phyloP scores from a whole-genome alignment of 2,113 vertebrate species.

The Tenrec ecaudatus region DNA sequence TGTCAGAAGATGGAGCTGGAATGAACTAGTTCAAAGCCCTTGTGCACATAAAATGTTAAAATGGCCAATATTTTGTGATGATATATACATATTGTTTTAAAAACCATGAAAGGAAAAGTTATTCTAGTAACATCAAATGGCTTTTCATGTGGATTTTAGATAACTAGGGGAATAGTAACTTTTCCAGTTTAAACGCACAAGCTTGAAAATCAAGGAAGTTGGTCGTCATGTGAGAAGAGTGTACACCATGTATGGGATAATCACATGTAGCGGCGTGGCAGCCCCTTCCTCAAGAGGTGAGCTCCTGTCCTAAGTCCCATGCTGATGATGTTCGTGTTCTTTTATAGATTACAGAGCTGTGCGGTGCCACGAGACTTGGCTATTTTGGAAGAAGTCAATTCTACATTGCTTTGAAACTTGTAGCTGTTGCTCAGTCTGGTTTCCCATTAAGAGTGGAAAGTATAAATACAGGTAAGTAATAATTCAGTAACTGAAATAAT shows the following conservation, averaged over 20 bases:
- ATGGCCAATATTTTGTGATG: not conserved
- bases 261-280: not conserved
- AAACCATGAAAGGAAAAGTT: not conserved
- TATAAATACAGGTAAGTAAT: constrained; percentile 95
- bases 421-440: constrained; percentile 97
- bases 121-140: constrained; percentile 34
- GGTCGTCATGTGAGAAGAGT: not conserved
- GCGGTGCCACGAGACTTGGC: constrained; percentile 97
- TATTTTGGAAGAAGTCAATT: constrained; percentile 99
- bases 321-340: constrained; percentile 71
- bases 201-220: constrained; percentile 43
- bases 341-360: constrained; percentile 96
- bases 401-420: constrained; percentile 98
- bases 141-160: constrained; percentile 13
- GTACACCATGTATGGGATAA: not conserved
- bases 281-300: constrained; percentile 39
- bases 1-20: no score
- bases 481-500: rapidly evolving
- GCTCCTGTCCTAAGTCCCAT: constrained; percentile 34
- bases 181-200: constrained; percentile 55
- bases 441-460: constrained; percentile 97
- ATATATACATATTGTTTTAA: not conserved
- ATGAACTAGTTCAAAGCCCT: no score
- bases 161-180: not conserved
- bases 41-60: not conserved